These are phyloP conservation scores for Pachycephus smyrnensis DNA, from an alignment of 2,888 invertebrate species.

Conservation along the genomic window DNA sequence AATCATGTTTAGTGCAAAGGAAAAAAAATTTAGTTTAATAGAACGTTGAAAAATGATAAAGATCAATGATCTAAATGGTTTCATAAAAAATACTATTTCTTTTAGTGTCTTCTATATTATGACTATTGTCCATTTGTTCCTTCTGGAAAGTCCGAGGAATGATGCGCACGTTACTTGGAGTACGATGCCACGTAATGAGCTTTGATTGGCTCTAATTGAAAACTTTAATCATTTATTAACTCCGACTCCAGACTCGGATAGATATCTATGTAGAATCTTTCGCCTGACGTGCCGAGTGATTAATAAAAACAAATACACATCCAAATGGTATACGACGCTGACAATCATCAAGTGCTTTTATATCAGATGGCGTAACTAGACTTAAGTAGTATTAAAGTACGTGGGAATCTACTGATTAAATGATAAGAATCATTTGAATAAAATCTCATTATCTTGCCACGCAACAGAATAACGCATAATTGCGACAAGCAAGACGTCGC, in stretches of 20 bases:
- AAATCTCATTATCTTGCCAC: neutral
- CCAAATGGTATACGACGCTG: neutral
- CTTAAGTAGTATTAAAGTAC: neutral
- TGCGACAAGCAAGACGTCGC: neutral
- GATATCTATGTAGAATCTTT: neutral
- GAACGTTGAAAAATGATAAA: too few relatives aligned
- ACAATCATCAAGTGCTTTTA: neutral
- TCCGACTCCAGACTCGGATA: neutral
- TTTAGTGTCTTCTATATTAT: neutral
- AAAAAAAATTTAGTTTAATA: neutral
- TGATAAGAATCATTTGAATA: neutral
- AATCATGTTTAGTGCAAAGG: neutral
- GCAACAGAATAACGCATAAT: neutral
- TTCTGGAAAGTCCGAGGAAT: neutral
- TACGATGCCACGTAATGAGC: constrained; percentile 21
- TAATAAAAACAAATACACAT: neutral
- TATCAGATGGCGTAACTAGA: neutral
- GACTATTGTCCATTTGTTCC: neutral
- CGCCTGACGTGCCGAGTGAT: neutral
- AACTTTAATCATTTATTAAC: constrained; percentile 32
- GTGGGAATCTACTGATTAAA: neutral
- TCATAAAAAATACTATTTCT: too few relatives aligned
- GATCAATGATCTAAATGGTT: too few relatives aligned
- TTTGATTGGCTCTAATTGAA: constrained; percentile 40
- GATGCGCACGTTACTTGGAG: neutral